These are phyloP conservation scores for Ctenoplectra terminalis DNA, from an alignment of 1,140 invertebrate species.

Conservation along the genomic window DNA sequence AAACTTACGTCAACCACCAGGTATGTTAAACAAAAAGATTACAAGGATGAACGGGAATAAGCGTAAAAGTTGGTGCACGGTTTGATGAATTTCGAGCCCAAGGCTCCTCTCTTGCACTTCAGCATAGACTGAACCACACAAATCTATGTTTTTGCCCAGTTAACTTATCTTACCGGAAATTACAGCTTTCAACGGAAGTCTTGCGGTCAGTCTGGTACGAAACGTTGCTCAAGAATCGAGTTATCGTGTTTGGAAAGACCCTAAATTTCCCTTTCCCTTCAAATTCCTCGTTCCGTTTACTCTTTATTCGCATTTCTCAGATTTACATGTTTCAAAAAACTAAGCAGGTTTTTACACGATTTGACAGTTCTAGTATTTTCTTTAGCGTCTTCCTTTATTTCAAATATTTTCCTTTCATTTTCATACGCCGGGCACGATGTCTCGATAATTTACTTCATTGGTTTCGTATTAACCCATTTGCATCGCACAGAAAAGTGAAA, in stretches of 20 bases:
- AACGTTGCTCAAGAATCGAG: slow-evolving; percentile 22
- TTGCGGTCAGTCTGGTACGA: slow-evolving; percentile 50
- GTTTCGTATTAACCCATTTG: no score
- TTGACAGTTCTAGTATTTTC: no score
- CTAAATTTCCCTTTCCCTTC: not conserved
- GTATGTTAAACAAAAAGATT: slow-evolving; percentile 17
- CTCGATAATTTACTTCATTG: no score
- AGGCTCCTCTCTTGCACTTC: slow-evolving; percentile 44
- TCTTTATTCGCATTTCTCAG: no score
- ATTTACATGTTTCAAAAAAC: no score
- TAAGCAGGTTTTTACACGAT: no score
- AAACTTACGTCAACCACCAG: not conserved
- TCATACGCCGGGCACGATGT: no score
- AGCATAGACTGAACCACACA: not conserved
- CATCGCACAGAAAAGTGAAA: no score
- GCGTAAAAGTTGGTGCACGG: slow-evolving; percentile 40
- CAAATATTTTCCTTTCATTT: no score
- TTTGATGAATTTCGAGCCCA: slow-evolving; percentile 63
- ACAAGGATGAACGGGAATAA: slow-evolving; percentile 32
- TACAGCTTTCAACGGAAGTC: slow-evolving; percentile 65
- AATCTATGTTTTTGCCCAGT: slow-evolving; percentile 40
- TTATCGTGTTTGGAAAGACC: not conserved
- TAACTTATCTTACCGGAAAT: slow-evolving; percentile 68
- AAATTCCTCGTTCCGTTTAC: not conserved
- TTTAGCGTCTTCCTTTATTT: no score